Evolutionary conservation across 2,113 vertebrate species (phyloP).

Genomic region (Perca flavescens): DNA sequence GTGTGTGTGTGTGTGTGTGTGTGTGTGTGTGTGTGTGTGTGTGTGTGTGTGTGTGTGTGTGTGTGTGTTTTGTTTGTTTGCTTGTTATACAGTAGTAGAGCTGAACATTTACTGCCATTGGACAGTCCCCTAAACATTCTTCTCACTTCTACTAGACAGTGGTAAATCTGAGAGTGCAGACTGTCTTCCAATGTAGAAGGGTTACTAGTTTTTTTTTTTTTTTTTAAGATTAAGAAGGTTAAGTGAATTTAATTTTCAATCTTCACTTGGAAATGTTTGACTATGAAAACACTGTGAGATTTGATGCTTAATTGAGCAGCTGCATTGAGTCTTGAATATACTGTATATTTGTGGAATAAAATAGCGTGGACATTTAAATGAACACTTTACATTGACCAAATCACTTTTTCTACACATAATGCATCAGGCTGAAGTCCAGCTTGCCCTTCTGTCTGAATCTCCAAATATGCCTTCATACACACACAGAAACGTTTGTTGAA

Average conservation of each 20-base stretch:
- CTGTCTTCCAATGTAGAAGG: slow-evolving; percentile 6
- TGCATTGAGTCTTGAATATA: neutral
- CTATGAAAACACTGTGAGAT: neutral
- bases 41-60: neutral
- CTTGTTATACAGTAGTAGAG: neutral
- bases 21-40: neutral
- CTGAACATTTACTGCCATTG: slow-evolving; percentile 9
- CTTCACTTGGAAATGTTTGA: slow-evolving; percentile 31
- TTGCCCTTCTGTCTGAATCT: neutral
- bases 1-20: neutral
- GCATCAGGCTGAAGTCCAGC: neutral
- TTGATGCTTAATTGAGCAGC: neutral
- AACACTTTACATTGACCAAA: slow-evolving; percentile 6
- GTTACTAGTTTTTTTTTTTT: neutral
- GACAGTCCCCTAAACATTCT: neutral
- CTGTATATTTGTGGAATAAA: neutral
- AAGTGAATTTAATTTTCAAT: neutral
- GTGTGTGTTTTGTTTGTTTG: neutral
- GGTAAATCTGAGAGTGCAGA: neutral
- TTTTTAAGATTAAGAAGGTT: neutral
- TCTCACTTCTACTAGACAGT: neutral
- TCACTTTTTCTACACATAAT: neutral
- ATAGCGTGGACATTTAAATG: neutral
- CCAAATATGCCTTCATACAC: slow-evolving; percentile 1
- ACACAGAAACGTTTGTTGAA: slow-evolving; percentile 23